Evolutionary conservation across 2,113 vertebrate genomes (phyloP).

Genomic region (Hyla sarda): DNA sequence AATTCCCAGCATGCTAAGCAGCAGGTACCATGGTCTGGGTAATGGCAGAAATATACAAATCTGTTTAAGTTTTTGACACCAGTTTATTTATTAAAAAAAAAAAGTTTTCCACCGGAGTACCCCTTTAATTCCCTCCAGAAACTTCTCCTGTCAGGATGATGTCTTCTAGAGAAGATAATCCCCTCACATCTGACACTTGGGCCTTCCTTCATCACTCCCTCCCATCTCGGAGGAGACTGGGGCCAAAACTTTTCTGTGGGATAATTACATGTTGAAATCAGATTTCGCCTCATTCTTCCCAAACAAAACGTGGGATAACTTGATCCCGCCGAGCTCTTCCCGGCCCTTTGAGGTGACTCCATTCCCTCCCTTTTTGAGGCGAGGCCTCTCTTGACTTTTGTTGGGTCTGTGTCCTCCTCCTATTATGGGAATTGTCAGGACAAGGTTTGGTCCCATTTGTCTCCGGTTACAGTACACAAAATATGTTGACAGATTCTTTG

Average conservation of each 20-base stretch:
- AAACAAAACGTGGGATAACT: background rate
- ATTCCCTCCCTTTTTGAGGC: background rate
- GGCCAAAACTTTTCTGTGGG: background rate
- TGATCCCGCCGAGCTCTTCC: background rate
- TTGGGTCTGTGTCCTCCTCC: background rate
- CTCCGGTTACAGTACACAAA: conserved; percentile 9
- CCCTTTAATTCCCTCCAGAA: too few species aligned
- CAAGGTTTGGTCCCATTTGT: background rate
- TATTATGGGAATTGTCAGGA: background rate
- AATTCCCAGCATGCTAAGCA: too few species aligned
- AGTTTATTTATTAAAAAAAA: too few species aligned
- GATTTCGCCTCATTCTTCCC: conserved; percentile 1
- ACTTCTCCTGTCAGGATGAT: background rate
- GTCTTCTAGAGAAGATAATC: background rate
- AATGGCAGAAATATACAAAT: too few species aligned
- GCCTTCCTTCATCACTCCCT: background rate
- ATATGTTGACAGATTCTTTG: conserved; percentile 8
- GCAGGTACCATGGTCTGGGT: too few species aligned
- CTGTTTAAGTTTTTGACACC: too few species aligned
- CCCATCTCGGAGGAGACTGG: background rate
- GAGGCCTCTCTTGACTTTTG: background rate
- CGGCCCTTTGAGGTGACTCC: background rate
- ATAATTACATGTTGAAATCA: conserved; percentile 3
- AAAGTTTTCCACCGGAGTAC: too few species aligned
- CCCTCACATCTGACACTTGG: background rate